These are phyloP conservation scores for Catamblyrhynchus diadema DNA, from an alignment of 2,797 vertebrate species.

Conservation along the genomic window DNA sequence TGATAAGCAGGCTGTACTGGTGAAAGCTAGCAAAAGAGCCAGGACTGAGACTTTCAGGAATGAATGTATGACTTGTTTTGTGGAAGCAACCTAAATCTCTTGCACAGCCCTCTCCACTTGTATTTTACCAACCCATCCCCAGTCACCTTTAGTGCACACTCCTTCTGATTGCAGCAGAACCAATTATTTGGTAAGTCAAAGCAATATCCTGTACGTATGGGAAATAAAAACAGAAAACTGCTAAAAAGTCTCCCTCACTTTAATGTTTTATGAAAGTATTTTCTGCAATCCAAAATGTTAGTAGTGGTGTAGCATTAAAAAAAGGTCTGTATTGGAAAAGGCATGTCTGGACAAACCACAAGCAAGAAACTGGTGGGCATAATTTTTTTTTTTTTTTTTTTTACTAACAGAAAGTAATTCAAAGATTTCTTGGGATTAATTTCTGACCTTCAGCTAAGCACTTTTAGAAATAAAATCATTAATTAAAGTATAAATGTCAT, in stretches of 20 bases:
- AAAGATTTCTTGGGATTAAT: constrained; percentile 42
- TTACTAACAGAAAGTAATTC: constrained; percentile 47
- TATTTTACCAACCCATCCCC: neutral
- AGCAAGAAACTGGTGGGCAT: neutral
- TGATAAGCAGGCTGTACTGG: constrained; percentile 87
- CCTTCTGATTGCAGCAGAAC: constrained; percentile 13
- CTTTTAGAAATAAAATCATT: neutral
- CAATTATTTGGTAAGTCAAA: constrained; percentile 56
- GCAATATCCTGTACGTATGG: constrained; percentile 37
- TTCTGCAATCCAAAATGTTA: neutral
- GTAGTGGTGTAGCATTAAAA: neutral
- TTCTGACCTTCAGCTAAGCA: constrained; percentile 39
- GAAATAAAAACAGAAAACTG: constrained; percentile 35
- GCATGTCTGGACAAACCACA: neutral
- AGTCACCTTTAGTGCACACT: neutral
- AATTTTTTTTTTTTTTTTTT: neutral
- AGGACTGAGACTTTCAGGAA: constrained; percentile 77
- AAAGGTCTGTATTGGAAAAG: neutral
- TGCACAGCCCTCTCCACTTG: neutral
- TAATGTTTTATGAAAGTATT: neutral
- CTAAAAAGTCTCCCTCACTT: neutral
- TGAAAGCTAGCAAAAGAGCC: constrained; percentile 79
- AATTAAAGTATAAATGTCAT: neutral
- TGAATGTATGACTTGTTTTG: constrained; percentile 86
- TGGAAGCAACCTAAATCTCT: constrained; percentile 29